phyloP scores from a whole-genome alignment of 2,888 invertebrate genomes.

The Pycnomerus fuliginosus region DNA sequence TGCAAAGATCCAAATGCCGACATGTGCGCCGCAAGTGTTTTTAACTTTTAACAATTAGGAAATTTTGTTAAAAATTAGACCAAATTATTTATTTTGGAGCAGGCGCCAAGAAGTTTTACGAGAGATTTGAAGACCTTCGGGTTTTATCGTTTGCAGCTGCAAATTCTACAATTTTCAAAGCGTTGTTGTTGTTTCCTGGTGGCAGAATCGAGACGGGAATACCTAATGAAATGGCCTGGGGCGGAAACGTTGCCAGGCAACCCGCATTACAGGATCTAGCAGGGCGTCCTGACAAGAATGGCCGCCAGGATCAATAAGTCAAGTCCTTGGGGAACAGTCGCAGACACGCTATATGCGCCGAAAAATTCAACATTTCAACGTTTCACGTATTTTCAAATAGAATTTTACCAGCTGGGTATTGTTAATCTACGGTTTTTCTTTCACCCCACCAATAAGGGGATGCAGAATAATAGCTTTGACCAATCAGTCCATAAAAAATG shows the following conservation, averaged over 20 bases:
- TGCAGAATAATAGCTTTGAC: constrained; percentile 33
- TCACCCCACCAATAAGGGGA: constrained; percentile 1
- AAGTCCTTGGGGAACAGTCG: constrained; percentile 45
- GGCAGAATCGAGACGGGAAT: constrained; percentile 30
- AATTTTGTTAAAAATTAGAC: constrained; percentile 1
- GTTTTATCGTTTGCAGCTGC: too few species aligned
- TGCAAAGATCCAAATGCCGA: constrained; percentile 15
- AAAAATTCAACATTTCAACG: too few species aligned
- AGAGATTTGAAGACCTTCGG: background rate
- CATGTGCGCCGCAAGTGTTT: constrained; percentile 25
- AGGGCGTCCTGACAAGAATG: constrained; percentile 44
- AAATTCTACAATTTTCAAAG: too few species aligned
- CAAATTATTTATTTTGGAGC: background rate
- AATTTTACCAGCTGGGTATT: too few species aligned
- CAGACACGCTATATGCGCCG: constrained; percentile 10
- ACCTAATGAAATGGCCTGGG: constrained; percentile 39
- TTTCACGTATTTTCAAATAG: too few species aligned
- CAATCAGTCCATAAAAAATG: constrained; percentile 42
- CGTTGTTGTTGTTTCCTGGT: constrained; percentile 27
- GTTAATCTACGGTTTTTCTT: too few species aligned
- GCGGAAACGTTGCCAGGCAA: constrained; percentile 49
- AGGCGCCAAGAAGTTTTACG: background rate
- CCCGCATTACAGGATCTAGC: constrained; percentile 39
- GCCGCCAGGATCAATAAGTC: constrained; percentile 52
- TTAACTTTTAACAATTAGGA: constrained; percentile 1